phyloP scores from a whole-genome alignment of 2,888 invertebrate species.

The Eupithecia subumbrata region DNA sequence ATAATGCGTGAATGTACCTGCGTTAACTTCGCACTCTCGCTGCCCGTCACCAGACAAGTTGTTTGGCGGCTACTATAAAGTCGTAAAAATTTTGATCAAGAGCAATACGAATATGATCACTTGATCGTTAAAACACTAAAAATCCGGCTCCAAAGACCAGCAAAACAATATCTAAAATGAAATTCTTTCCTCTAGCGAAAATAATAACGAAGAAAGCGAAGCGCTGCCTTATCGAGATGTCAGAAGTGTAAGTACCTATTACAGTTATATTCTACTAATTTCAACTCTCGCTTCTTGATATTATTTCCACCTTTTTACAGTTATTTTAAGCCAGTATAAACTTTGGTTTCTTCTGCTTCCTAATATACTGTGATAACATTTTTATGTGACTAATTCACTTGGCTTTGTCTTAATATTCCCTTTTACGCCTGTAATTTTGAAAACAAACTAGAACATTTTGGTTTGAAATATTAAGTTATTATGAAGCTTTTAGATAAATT shows the following conservation, averaged over 20 bases:
- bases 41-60: too few relatives aligned
- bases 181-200: slow-evolving; percentile 86
- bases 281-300: slow-evolving; percentile 4
- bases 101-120: background rate
- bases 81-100: background rate
- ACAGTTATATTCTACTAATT: slow-evolving; percentile 11
- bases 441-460: background rate
- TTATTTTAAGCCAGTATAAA: background rate
- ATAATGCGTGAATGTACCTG: too few relatives aligned
- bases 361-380: slow-evolving; percentile 6
- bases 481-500: background rate
- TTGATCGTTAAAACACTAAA: background rate
- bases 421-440: background rate
- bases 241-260: slow-evolving; percentile 90
- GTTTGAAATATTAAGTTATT: background rate
- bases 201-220: slow-evolving; percentile 96
- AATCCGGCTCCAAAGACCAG: background rate
- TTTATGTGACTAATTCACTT: slow-evolving; percentile 6
- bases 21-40: too few relatives aligned
- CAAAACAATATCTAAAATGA: background rate
- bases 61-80: too few relatives aligned
- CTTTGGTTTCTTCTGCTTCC: background rate
- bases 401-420: background rate
- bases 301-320: background rate
- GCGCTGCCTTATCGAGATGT: slow-evolving; percentile 91